Conservation (phyloP, 2,797 vertebrate species). For the Etheostoma perlongum region DNA sequence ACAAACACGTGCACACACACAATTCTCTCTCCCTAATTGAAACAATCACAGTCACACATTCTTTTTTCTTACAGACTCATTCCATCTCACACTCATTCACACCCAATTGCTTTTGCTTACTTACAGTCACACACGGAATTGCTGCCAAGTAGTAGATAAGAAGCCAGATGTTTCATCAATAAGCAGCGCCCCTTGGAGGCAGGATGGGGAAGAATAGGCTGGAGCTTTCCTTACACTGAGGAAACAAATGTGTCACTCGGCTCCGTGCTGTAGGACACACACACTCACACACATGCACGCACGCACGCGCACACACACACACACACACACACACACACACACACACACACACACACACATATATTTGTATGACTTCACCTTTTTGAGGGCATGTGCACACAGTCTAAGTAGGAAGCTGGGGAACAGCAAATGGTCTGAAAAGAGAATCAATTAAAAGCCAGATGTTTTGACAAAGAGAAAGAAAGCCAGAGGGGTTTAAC, state of each 20-base stretch:
- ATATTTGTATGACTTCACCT: slow-evolving; percentile 47
- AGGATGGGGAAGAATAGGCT: slow-evolving; percentile 38
- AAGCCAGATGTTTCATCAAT: slow-evolving; percentile 76
- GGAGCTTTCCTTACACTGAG: slow-evolving; percentile 26
- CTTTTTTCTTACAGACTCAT: too few relatives aligned
- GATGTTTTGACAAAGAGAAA: slow-evolving; percentile 71
- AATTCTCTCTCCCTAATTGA: too few relatives aligned
- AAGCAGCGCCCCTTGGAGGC: slow-evolving; percentile 59
- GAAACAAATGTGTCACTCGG: slow-evolving; percentile 37
- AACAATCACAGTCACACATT: too few relatives aligned
- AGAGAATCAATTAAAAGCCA: slow-evolving; percentile 59
- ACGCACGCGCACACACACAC: slow-evolving; percentile 9
- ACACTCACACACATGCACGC: background rate
- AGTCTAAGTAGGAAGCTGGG: slow-evolving; percentile 53
- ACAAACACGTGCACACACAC: background rate
- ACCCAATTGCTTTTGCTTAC: background rate
- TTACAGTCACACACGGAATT: background rate
- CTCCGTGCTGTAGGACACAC: slow-evolving; percentile 13
- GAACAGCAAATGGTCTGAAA: slow-evolving; percentile 39
- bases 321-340: slow-evolving; percentile 6
- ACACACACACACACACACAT: slow-evolving; percentile 7
- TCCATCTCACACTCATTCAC: background rate
- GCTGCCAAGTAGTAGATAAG: slow-evolving; percentile 42
- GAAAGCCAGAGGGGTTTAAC: slow-evolving; percentile 3
- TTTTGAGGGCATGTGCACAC: slow-evolving; percentile 37